Evolutionary conservation across 1,140 invertebrate genomes (phyloP).

Genomic region (Tyrophagus putrescentiae): DNA sequence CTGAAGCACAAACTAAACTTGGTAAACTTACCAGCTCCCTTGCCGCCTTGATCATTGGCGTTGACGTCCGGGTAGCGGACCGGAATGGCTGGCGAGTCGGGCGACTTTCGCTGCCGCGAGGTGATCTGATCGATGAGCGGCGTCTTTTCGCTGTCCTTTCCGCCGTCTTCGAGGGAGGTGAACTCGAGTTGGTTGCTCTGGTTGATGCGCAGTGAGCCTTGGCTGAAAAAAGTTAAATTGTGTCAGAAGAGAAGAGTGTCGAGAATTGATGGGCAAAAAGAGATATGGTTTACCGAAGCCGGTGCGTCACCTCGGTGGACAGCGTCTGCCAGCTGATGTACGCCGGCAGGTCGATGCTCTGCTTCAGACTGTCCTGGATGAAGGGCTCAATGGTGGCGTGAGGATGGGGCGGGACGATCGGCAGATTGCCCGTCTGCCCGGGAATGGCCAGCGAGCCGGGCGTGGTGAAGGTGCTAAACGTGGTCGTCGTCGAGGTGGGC

Average conservation of each 20-base stretch:
- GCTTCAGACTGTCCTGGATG: constrained; percentile 26
- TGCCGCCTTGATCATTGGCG: not conserved
- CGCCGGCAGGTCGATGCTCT: constrained; percentile 27
- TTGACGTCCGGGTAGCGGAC: constrained; percentile 6
- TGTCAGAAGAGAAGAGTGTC: not conserved
- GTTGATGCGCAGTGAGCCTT: constrained; percentile 27
- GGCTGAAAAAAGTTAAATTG: constrained; percentile 17
- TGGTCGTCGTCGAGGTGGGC: no score
- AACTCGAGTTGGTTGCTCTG: constrained; percentile 26
- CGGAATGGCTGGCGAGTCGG: not conserved
- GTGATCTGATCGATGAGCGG: constrained; percentile 24
- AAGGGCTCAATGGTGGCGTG: no score
- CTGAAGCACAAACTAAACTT: no score
- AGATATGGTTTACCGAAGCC: constrained; percentile 18
- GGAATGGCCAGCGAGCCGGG: no score
- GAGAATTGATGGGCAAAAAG: not conserved
- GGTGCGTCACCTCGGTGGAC: constrained; percentile 26
- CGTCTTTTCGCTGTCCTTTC: constrained; percentile 22
- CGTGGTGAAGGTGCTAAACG: no score
- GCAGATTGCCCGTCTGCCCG: no score
- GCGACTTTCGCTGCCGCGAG: constrained; percentile 9
- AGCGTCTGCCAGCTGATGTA: constrained; percentile 28
- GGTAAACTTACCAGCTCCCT: constrained; percentile 5
- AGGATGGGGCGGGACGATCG: no score
- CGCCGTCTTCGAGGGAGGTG: constrained; percentile 25